These are phyloP conservation scores for Alloplasta piceator DNA, from an alignment of 2,888 invertebrate species.

Conservation along the genomic window DNA sequence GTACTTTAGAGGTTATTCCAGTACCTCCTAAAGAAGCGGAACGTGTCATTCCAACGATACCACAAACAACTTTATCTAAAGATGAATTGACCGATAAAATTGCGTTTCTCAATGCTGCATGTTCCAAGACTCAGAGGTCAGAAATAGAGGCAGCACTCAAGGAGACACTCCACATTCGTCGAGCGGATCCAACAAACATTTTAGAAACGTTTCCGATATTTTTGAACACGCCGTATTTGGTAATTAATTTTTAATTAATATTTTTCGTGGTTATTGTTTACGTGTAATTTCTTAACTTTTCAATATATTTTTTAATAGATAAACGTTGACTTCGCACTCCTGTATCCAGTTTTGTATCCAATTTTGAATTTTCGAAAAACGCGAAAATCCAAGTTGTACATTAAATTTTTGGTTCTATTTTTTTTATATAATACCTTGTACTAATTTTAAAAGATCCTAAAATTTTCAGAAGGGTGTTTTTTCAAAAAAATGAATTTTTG, in stretches of 20 bases:
- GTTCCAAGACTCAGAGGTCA: slow-evolving; percentile 45
- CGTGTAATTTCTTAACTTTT: background rate
- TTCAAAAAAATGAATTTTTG: too few species aligned
- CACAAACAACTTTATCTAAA: background rate
- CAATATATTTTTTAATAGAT: slow-evolving; percentile 20
- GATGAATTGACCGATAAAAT: slow-evolving; percentile 24
- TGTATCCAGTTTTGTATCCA: too few species aligned
- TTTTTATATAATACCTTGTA: too few species aligned
- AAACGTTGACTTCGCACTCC: too few species aligned
- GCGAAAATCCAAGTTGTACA: too few species aligned
- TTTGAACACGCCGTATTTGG: slow-evolving; percentile 47
- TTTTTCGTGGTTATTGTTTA: slow-evolving; percentile 11
- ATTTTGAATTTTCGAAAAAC: too few species aligned
- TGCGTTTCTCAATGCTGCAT: slow-evolving; percentile 19
- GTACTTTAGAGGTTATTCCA: background rate
- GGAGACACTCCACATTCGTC: slow-evolving; percentile 48
- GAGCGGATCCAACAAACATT: slow-evolving; percentile 35
- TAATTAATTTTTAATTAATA: background rate
- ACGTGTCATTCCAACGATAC: background rate
- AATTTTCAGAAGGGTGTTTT: too few species aligned
- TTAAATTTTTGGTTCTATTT: too few species aligned
- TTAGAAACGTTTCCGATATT: slow-evolving; percentile 52
- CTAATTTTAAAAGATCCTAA: too few species aligned
- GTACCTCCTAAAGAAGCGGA: background rate
- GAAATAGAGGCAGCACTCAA: slow-evolving; percentile 43